Percentiles rank a stretch among this genome's conserved stretches.
phyloP scores from a whole-genome alignment of 2,113 vertebrate species.

The Agapornis roseicollis region DNA sequence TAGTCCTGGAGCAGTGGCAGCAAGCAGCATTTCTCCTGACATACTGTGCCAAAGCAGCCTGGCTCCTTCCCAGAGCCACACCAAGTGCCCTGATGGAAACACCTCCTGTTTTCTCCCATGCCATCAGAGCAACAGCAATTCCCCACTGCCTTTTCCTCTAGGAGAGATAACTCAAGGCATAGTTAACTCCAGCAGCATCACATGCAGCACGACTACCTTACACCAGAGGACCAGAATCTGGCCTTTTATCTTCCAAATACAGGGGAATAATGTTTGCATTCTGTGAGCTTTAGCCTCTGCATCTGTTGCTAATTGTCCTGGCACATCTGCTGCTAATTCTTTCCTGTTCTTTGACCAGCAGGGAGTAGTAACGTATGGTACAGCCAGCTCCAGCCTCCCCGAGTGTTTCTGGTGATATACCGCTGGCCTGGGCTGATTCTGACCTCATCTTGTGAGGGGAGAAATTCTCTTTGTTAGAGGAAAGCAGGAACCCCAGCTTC shows the following conservation, averaged over 20 bases:
- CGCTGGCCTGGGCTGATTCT: background rate
- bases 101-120: background rate
- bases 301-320: slow-evolving; percentile 66
- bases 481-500: background rate
- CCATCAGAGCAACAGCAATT: background rate
- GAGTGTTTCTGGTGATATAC: slow-evolving; percentile 1
- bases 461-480: background rate
- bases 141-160: background rate
- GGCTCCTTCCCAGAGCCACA: background rate
- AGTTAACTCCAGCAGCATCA: background rate
- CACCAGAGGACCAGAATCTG: slow-evolving; percentile 24
- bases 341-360: slow-evolving; percentile 61
- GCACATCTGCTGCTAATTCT: slow-evolving; percentile 69
- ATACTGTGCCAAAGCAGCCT: background rate
- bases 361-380: slow-evolving; percentile 60
- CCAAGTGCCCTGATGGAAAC: fast-evolving
- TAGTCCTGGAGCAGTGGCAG: fast-evolving
- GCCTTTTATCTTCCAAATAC: slow-evolving; percentile 42
- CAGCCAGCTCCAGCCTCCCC: background rate
- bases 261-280: slow-evolving; percentile 31
- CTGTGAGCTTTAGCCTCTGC: slow-evolving; percentile 61
- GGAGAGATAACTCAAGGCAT: background rate
- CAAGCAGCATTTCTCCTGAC: background rate
- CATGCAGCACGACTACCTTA: background rate
- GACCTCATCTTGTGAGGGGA: background rate